These are phyloP conservation scores for Diorhabda sublineata DNA, from an alignment of 1,140 invertebrate species.

Conservation along the genomic window DNA sequence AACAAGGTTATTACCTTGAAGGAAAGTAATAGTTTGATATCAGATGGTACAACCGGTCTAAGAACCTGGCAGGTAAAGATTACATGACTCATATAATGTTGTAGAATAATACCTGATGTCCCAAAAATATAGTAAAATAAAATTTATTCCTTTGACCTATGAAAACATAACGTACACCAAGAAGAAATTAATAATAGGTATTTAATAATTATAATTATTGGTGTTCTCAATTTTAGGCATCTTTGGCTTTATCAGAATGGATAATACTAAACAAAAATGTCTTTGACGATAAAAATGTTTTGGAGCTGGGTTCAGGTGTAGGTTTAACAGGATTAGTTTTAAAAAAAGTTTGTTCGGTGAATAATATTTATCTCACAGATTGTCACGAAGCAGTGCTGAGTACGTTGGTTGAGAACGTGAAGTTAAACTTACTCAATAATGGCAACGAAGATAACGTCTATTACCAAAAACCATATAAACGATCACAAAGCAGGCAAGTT, in stretches of 20 bases:
- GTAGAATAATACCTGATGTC: too few species aligned
- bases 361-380: conserved; percentile 53
- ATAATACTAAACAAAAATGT: conserved; percentile 46
- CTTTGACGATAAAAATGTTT: conserved; percentile 47
- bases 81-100: background rate
- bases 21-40: conserved; percentile 54
- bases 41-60: conserved; percentile 56
- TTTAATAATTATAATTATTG: background rate
- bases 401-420: conserved; percentile 49
- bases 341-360: conserved; percentile 48
- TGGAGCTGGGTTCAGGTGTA: conserved; percentile 58
- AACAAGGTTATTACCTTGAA: conserved; percentile 47
- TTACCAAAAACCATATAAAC: too few species aligned
- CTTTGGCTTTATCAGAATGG: conserved; percentile 53
- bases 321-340: conserved; percentile 54
- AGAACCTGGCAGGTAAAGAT: conserved; percentile 51
- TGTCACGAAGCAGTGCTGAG: conserved; percentile 52
- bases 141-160: background rate
- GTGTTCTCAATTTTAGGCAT: conserved; percentile 41
- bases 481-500: too few species aligned
- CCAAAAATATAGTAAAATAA: too few species aligned
- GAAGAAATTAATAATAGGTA: background rate
- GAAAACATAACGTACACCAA: too few species aligned
- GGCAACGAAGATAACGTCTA: too few species aligned
- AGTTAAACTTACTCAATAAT: conserved; percentile 40